Conservation (phyloP, 2,797 vertebrate species). For the Mallotus villosus region DNA sequence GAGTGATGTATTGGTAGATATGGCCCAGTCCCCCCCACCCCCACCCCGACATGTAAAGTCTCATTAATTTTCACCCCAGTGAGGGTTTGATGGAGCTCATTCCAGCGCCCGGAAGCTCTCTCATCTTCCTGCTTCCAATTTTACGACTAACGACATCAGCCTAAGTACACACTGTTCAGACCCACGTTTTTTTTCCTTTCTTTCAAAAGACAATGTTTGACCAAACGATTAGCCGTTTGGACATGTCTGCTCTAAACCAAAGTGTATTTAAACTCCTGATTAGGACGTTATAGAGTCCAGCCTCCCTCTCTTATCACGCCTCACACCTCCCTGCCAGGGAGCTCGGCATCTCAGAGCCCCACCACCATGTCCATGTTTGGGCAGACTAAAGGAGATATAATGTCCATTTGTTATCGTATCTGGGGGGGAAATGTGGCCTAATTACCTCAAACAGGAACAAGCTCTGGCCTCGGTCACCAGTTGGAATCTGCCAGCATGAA, state of each 20-base stretch:
- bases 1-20: too few relatives aligned
- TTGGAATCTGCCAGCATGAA: constrained; percentile 69
- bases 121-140: not conserved
- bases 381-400: constrained; percentile 70
- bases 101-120: not conserved
- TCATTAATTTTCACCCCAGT: not conserved
- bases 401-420: constrained; percentile 78
- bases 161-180: not conserved
- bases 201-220: not conserved
- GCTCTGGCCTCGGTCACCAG: constrained; percentile 49
- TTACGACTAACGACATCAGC: not conserved
- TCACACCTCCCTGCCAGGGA: constrained; percentile 62
- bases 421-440: constrained; percentile 72
- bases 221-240: constrained; percentile 33
- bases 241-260: constrained; percentile 32
- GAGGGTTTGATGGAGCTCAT: not conserved
- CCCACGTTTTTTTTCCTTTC: not conserved
- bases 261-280: constrained; percentile 50
- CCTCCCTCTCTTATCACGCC: constrained; percentile 68
- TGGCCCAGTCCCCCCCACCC: too few relatives aligned
- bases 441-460: constrained; percentile 77
- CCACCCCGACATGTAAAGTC: too few relatives aligned
- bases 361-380: constrained; percentile 80
- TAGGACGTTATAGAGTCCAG: constrained; percentile 68
- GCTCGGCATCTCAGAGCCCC: constrained; percentile 50